Percentiles rank a stretch among this genome's conserved stretches.
These are phyloP conservation scores for Danio jaintianensis DNA, from an alignment of 2,797 vertebrate species.

Conservation along the genomic window DNA sequence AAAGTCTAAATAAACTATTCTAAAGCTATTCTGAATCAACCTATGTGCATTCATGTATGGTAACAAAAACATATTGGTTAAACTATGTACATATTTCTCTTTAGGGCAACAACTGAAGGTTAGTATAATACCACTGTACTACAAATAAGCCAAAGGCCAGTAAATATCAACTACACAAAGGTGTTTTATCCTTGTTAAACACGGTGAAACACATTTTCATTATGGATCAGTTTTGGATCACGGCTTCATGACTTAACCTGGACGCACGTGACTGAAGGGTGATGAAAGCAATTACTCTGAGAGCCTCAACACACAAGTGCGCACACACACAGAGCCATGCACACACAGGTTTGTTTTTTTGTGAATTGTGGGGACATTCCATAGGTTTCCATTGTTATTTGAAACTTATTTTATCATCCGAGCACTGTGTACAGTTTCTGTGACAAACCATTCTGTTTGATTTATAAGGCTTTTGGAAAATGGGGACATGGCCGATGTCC, in stretches of 20 bases:
- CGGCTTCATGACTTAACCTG: background rate
- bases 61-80: no score
- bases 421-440: no score
- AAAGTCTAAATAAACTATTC: no score
- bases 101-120: slow-evolving; percentile 46
- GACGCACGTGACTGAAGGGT: background rate
- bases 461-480: no score
- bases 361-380: no score
- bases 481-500: no score
- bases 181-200: slow-evolving; percentile 65
- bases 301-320: background rate
- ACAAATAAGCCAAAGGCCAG: slow-evolving; percentile 70
- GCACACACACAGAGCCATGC: background rate
- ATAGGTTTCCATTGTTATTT: no score
- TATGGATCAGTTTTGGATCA: slow-evolving; percentile 1
- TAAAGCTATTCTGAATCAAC: no score
- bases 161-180: slow-evolving; percentile 56
- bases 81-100: no score
- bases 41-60: no score
- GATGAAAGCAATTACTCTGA: slow-evolving; percentile 18
- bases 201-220: slow-evolving; percentile 48
- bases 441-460: no score
- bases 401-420: no score
- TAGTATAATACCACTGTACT: slow-evolving; percentile 68
- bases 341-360: background rate